Conservation (phyloP, 2,113 vertebrate genomes). For the Apeltes quadracus region DNA sequence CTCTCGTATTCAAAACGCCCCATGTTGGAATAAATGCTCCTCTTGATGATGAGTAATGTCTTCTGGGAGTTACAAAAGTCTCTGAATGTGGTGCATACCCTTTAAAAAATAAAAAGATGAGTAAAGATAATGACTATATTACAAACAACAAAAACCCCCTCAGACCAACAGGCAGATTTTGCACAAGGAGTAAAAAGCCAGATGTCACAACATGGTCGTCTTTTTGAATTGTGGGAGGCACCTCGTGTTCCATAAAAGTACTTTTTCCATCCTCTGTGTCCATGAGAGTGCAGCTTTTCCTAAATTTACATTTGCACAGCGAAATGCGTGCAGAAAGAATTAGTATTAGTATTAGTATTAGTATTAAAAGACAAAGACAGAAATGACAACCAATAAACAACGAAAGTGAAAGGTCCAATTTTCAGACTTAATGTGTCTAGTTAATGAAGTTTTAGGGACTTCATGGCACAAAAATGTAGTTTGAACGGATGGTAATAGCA, state of each 20-base stretch:
- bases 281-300: conserved; percentile 18
- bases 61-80: not conserved
- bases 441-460: too few relatives aligned
- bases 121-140: not conserved
- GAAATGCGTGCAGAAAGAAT: not conserved
- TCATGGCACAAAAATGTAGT: too few relatives aligned
- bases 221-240: not conserved
- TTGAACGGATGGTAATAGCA: too few relatives aligned
- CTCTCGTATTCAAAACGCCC: not conserved
- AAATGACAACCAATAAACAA: not conserved
- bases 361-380: not conserved
- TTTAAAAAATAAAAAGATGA: not conserved
- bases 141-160: not conserved
- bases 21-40: not conserved
- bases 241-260: not conserved
- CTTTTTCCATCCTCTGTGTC: conserved; percentile 8
- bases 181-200: not conserved
- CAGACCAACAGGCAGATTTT: not conserved
- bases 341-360: too few relatives aligned
- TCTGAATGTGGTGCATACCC: not conserved
- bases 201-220: not conserved
- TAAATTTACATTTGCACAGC: conserved; percentile 22
- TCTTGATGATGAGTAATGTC: not conserved
- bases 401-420: not conserved
- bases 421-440: too few relatives aligned